A percentile compares a stretch with the other conserved stretches of the same genome.
phyloP scores from a whole-genome alignment of 2,888 invertebrate genomes.

The Carabus problematicus region DNA sequence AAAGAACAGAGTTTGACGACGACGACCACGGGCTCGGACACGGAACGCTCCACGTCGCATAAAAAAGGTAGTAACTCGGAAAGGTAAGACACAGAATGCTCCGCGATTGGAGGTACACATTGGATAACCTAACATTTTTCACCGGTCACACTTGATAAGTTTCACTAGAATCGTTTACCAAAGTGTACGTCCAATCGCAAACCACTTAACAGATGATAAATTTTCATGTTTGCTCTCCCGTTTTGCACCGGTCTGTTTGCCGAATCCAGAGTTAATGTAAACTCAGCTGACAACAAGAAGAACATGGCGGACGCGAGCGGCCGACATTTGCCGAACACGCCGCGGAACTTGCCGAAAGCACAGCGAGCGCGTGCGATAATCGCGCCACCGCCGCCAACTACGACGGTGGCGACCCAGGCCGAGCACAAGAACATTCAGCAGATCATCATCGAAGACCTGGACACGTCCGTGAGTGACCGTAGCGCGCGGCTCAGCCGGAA shows the following conservation, averaged over 20 bases:
- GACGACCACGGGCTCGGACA: conserved; percentile 71
- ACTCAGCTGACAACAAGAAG: conserved; percentile 52
- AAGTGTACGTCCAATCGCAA: too few relatives aligned
- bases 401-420: conserved; percentile 51
- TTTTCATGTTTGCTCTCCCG: too few relatives aligned
- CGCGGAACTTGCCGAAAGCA: conserved; percentile 58
- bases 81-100: conserved; percentile 47
- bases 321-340: conserved; percentile 57
- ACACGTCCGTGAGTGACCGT: conserved; percentile 60
- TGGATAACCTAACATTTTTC: not conserved
- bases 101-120: conserved; percentile 7
- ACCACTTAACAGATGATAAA: too few relatives aligned
- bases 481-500: conserved; percentile 61
- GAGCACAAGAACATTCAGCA: conserved; percentile 54
- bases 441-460: conserved; percentile 56
- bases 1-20: conserved; percentile 67
- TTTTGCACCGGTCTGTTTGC: too few relatives aligned
- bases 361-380: conserved; percentile 57
- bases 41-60: conserved; percentile 78
- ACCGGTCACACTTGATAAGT: too few relatives aligned
- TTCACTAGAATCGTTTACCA: too few relatives aligned
- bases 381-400: conserved; percentile 53
- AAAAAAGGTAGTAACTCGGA: conserved; percentile 56
- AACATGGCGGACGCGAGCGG: conserved; percentile 42
- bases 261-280: conserved; percentile 51